Evolutionary conservation across 2,797 vertebrate species (phyloP), one percentile per base, ranked within the genome.

Genomic region (Tolypeutes matacus): DNA sequence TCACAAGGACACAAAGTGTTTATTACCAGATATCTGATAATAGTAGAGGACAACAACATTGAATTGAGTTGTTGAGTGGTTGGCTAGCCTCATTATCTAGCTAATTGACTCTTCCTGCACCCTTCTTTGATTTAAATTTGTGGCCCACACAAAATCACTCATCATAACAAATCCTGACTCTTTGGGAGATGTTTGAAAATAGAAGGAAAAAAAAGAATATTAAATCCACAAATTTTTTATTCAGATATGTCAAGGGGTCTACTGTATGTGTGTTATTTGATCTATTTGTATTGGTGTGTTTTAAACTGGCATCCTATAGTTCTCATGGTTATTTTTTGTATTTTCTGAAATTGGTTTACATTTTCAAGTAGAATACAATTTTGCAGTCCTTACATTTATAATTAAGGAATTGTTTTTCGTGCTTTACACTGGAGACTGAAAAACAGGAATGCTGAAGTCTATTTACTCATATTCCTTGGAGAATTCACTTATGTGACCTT

Each of bases 331-430:
- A 51, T 95, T 78, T 7, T 80, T 87, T 72, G 2, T 87, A 29
- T 95, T 93, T 97, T 83, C 69, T 96, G 67, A 92, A 89, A 88
- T 93, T 82, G 73, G 46, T 2, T 67, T 65, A 88, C 8, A 58
- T 60, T 94, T 94, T 92, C 34, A 20, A 83, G 46, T 87, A 73
- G 49, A 89, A 51, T 64, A 46, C 0, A 17, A 8, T 93, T 96
- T 95, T 96, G 53, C 89, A 97, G 91, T 95, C 93, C 94, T 97
- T 97, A 64, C 92, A 95, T 95, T 96, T 97, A 87, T 46, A 93
- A 65, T 97, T 91, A 86, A 95, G 86, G 36, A 56, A 67, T 88
- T 86, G 14, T 65, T 92, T 90, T 88, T 72, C 72, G 65, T 96
- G 7, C 64, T 85, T 95, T 64, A 56, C 8, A 60, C 36, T 90